Evolutionary conservation across 2,797 vertebrate species (phyloP).

Genomic region (Malurus leucopterus): DNA sequence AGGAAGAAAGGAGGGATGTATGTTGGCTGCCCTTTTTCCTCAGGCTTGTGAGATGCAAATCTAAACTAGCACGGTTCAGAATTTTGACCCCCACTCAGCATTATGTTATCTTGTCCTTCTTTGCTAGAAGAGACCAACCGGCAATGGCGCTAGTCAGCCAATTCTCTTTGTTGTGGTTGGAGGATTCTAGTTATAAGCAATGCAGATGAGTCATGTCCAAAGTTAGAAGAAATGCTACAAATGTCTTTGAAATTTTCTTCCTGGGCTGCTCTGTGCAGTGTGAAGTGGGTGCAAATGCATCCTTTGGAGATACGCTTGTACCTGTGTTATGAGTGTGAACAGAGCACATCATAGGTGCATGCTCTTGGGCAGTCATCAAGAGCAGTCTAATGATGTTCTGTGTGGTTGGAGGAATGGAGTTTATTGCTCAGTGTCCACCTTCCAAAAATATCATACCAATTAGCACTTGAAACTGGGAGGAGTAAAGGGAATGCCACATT

Average conservation of each 20-base stretch:
- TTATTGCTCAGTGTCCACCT: neutral
- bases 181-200: neutral
- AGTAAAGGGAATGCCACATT: neutral
- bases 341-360: neutral
- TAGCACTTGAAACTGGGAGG: neutral
- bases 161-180: neutral
- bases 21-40: neutral
- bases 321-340: neutral
- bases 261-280: neutral
- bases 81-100: neutral
- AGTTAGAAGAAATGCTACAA: neutral
- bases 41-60: neutral
- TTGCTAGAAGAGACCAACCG: neutral
- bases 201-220: neutral
- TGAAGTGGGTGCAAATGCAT: neutral
- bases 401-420: neutral
- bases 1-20: neutral
- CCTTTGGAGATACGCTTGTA: neutral
- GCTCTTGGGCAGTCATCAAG: neutral
- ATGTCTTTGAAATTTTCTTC: neutral
- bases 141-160: neutral
- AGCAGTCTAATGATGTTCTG: neutral
- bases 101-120: neutral
- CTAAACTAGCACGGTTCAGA: neutral
- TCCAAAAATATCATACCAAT: neutral